These are phyloP conservation scores for Garrulus glandarius DNA, from an alignment of 2,797 vertebrate genomes.

Conservation along the genomic window DNA sequence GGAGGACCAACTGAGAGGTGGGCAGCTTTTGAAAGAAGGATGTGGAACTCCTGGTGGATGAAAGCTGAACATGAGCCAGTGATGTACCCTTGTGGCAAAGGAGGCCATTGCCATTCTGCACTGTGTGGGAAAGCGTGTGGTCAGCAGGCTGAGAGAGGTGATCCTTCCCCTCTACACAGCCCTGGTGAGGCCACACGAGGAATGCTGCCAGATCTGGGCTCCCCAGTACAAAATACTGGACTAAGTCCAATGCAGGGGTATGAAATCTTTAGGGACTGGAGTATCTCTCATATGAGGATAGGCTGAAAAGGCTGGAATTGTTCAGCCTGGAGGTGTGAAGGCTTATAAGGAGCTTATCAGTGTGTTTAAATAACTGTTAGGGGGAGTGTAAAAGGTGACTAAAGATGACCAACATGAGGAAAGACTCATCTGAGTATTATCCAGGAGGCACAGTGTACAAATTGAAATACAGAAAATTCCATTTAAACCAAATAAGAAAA, in stretches of 20 bases:
- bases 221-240: not conserved
- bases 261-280: not conserved
- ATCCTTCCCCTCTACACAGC: not conserved
- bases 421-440: not conserved
- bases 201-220: not conserved
- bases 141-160: not conserved
- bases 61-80: not conserved
- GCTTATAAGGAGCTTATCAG: not conserved
- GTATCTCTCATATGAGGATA: not conserved
- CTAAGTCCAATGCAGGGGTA: not conserved
- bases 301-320: not conserved
- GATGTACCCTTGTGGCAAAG: not conserved
- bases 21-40: not conserved
- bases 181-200: fast-evolving
- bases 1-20: not conserved
- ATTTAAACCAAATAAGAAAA: not conserved
- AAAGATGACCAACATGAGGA: not conserved
- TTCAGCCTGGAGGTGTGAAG: not conserved
- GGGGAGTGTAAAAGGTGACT: not conserved
- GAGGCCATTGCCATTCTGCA: not conserved
- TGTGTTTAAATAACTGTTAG: not conserved
- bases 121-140: not conserved
- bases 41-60: not conserved
- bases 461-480: not conserved
- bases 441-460: not conserved